Evolutionary conservation across 92 coral and sea anemone species (phyloP).

Genomic region (Zoanthus solanderi): DNA sequence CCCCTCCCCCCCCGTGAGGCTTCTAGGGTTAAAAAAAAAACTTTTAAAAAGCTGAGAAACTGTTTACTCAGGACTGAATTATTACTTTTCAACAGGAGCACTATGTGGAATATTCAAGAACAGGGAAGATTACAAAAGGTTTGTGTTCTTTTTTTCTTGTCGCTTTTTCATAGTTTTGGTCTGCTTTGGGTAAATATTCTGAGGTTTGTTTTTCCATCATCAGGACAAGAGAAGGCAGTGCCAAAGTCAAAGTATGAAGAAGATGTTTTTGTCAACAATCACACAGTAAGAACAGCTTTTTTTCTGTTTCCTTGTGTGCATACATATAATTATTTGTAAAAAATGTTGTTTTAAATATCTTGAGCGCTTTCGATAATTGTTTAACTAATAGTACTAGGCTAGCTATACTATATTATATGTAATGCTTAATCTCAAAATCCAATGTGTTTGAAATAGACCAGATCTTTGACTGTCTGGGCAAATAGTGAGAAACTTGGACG

Average conservation of each 20-base stretch:
- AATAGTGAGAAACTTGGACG: too few species aligned
- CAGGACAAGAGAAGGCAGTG: constrained; percentile 98
- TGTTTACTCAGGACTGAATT: neutral
- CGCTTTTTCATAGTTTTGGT: neutral
- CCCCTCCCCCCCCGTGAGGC: too few species aligned
- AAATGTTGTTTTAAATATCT: too few species aligned
- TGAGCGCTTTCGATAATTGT: too few species aligned
- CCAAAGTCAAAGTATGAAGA: constrained; percentile 96
- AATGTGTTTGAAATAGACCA: too few species aligned
- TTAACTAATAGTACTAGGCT: too few species aligned
- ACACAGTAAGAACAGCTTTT: constrained; percentile 69
- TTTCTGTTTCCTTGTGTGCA: too few species aligned
- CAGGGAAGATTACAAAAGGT: constrained; percentile 97
- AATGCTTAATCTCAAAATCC: too few species aligned
- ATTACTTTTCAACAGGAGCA: constrained; percentile 76
- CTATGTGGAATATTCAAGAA: constrained; percentile 95
- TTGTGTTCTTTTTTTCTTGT: neutral
- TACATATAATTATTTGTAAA: too few species aligned
- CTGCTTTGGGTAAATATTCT: neutral
- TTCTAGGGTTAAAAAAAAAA: too few species aligned
- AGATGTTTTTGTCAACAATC: constrained; percentile 92
- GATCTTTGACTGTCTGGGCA: too few species aligned
- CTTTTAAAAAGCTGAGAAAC: neutral
- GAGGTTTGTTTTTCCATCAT: neutral
- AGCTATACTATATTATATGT: too few species aligned